Evolutionary conservation across 2,113 vertebrate genomes (phyloP).

Genomic region (Dolichotis patagonum): DNA sequence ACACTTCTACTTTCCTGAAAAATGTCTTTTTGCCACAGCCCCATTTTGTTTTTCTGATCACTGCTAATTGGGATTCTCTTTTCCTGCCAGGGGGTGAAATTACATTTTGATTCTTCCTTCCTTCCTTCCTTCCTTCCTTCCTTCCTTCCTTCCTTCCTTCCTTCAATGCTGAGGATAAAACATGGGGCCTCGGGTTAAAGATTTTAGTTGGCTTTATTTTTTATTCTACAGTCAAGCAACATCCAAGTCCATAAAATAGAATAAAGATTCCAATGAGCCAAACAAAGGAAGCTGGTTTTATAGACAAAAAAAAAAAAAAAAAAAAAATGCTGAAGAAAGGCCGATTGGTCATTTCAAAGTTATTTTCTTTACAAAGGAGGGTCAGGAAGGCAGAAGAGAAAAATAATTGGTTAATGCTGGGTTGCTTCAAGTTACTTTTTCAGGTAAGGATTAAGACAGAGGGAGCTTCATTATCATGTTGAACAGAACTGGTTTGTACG

Average conservation of each 20-base stretch:
- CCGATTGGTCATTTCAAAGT: background rate
- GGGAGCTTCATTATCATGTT: background rate
- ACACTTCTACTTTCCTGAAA: background rate
- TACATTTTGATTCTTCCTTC: background rate
- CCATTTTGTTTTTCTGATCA: background rate
- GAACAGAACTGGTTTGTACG: background rate
- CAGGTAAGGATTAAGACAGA: background rate
- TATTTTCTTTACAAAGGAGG: background rate
- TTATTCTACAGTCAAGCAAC: background rate
- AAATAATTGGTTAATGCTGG: background rate
- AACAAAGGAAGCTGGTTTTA: background rate
- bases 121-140: background rate
- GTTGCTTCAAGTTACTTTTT: background rate
- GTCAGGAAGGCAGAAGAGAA: background rate
- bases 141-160: background rate
- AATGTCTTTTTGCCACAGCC: background rate
- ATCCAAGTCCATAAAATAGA: background rate
- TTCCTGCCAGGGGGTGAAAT: background rate
- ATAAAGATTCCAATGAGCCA: background rate
- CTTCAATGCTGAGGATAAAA: background rate
- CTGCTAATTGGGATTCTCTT: background rate
- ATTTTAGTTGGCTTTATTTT: background rate
- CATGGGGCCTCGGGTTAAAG: background rate
- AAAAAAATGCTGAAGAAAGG: background rate
- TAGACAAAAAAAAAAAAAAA: background rate